Evolutionary conservation across 2,113 vertebrate species (phyloP), one percentile per base, ranked within the genome.

Genomic region (Salvelinus sp.): DNA sequence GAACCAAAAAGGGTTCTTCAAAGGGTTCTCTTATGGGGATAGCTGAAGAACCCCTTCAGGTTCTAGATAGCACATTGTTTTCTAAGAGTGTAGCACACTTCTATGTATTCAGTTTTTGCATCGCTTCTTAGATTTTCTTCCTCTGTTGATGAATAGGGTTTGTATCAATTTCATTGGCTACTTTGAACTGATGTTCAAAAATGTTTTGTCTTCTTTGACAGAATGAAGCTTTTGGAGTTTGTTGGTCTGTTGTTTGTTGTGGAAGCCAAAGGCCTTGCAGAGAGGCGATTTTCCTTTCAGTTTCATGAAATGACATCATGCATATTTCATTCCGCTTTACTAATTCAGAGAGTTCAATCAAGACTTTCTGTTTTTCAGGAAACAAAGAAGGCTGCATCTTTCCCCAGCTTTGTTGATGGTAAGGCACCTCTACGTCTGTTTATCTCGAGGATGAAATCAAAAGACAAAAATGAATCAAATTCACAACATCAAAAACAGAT

Each of bases 331-430:
- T 60, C n/a, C 9, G 6, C 20, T 22, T 60, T 6, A 60, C 58
- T 14, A n/a, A 4, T 7, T n/a, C 57, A 23, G 68, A 20, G 68
- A 9, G 6, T 23, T 23, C 7, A 10, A 66, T 23, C 22, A 28
- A 27, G 64, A 12, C 14, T 80, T 80, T 85, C 50, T 91, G 64
- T 92, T 88, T 91, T 89, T 25, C 80, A 93, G 95, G 94, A 96
- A 90, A 94, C 96, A 60, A 99, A 98, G 95, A 99, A 98, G 88
- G 94, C 93, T 69, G 92, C 96, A 18, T 94, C 97, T 1, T 99
- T 98, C 87, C 98, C 97, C 81, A 98, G 96, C 90, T 99, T 99
- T 91, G 97, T 99, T 70, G 98, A 98, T 85, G 98, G 98, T 99
- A 92, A 96, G 97, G 91, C 74, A 69, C 9, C 65, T n/a, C 38